Evolutionary conservation across 2,797 vertebrate species (phyloP), one percentile per base, ranked within the genome.

Genomic region (Gymnodraco acuticeps): DNA sequence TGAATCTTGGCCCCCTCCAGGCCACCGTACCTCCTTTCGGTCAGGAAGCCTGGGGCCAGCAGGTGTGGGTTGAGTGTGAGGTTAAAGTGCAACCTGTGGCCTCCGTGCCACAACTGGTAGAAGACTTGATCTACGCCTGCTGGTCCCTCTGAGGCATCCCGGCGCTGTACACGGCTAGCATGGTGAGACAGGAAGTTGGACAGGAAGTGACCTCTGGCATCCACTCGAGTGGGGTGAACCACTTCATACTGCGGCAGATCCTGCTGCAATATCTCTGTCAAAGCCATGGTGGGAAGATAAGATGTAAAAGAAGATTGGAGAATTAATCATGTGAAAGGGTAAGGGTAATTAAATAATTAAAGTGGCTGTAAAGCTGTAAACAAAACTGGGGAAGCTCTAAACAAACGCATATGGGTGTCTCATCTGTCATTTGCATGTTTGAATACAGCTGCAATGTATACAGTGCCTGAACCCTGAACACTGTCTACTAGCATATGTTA

Each of bases 101-200:
- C 95, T 0, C 42, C 73, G 61, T 96, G 96, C 16, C 68, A 91
- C 67, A 99, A 91, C 55, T 92, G 90, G 38, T 98, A 99, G 92
- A 96, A 98, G 23, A 97, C 87, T 3, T 87, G 88, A 0, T 89
- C 76, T 1, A 51, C 42, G 33, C 43, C 85, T 33, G 19, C 75
- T 0, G 53, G 23, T 16, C 62, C 85, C 33, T 87, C 72, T 0
- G 88, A 84, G 1, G 94, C 83, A 17, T 96, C 95, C 70, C 98
- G 85, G 2, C 96, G 96, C 62, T 91, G 95, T 2, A 98, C 81
- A 13, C 94, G 90, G 61, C 84, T 92, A 1, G 87, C 87, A 0
- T 92, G 96, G 52, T 97, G 96, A 56, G 96, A 95, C 85, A 98
- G 86, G 59, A 96, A 94, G 63, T 96, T 97, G 77, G 97, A 99